phyloP scores from a whole-genome alignment of 1,140 invertebrate genomes.

The Physella acuta region DNA sequence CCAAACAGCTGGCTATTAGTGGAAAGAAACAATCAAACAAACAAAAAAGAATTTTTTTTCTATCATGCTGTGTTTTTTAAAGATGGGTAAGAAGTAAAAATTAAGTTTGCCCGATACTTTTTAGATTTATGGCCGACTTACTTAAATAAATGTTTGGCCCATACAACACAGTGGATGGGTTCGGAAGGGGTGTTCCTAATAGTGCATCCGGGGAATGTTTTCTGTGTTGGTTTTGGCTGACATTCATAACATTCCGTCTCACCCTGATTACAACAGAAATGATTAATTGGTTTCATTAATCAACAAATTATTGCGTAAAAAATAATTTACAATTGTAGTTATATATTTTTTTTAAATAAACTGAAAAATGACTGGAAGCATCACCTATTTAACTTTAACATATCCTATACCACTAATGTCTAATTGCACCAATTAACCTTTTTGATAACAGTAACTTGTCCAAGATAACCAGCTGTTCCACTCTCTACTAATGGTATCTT shows the following conservation, averaged over 20 bases:
- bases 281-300: background rate
- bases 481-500: conserved; percentile 93
- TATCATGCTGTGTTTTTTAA: too few species aligned
- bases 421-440: too few species aligned
- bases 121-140: conserved; percentile 60
- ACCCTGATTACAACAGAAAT: conserved; percentile 60
- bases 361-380: too few species aligned
- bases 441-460: conserved; percentile 74
- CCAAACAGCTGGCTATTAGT: conserved; percentile 82
- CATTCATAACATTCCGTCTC: conserved; percentile 97
- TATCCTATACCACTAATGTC: too few species aligned
- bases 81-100: too few species aligned
- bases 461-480: conserved; percentile 94
- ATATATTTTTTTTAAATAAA: background rate
- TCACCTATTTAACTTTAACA: too few species aligned
- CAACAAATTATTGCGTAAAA: background rate
- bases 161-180: conserved; percentile 98
- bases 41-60: too few species aligned
- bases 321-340: background rate
- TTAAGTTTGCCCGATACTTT: too few species aligned
- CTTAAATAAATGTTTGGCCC: conserved; percentile 99
- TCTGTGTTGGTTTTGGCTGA: conserved; percentile 84
- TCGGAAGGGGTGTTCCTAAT: conserved; percentile 99
- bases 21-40: background rate
- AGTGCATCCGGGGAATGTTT: conserved; percentile 95